Evolutionary conservation across 2,888 invertebrate genomes (phyloP), one percentile per base, ranked within the genome.

Genomic region (Neelides folsomi): DNA sequence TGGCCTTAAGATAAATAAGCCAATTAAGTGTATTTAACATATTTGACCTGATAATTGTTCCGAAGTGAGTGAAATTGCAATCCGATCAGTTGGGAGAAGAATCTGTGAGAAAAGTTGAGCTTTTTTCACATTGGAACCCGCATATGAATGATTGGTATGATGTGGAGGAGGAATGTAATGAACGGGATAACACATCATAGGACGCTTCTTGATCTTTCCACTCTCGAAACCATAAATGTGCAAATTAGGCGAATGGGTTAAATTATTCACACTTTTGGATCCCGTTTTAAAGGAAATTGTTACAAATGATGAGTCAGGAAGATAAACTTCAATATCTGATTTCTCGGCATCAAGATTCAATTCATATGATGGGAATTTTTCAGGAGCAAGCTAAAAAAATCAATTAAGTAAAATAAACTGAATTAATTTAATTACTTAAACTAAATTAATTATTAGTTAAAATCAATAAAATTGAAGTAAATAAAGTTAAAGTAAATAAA

Each of bases 311-410:
- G 39, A 27, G 1, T 39, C 45, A 1, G 52, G 54, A 12, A 49
- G 10, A 12, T 19, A n/a, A 1, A 57, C 36, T 18, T 57, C 52
- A 15, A 49, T n/a, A n/a, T n/a, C 15, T n/a, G 52, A 50, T 13
- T 18, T 12, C 15, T 48, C 43, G 34, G 36, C 49, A 37, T 54
- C 54, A 4, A 52, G 38, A 1, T n/a, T 35, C 1, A 52, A 65
- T 52, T 70, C 68, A 55, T 70, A 67, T 55, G 51, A 66, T 2
- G 67, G 66, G 61, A 71, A 71, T 66, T 68, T 67, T 59, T 70
- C 70, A 12, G 69, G 68, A 2, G 67, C 67, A 47, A 68, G 67
- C 67, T 70, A 57, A 12, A 59, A 52, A 39, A 42, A 20, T 49
- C n/a, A n/a, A n/a, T n/a, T n/a, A n/a, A n/a, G n/a, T n/a, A n/a